Evolutionary conservation across 2,888 invertebrate species (phyloP), one percentile per base, ranked within the genome.

Genomic region (Drosophila quinaria): DNA sequence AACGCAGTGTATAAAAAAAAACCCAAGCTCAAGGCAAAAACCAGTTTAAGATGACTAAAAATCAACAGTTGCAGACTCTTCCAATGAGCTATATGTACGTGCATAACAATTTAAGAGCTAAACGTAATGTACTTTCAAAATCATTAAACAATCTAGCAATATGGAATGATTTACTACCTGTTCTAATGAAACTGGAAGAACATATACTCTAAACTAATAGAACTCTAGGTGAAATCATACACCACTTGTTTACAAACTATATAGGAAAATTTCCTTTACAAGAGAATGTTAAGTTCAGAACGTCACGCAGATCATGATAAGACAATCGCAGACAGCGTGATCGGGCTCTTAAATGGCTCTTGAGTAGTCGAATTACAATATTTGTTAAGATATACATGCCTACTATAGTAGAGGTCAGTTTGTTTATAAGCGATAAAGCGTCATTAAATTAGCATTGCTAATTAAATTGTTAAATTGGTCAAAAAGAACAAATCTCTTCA

Each of bases 11-110:
- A 59, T 33, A n/a, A 51, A 39, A 60, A 65, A 78, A 76, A 69
- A 56, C 58, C 65, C 69, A 69, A 67, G 66, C 60, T 60, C 64
- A 64, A 81, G 67, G 66, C 50, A 58, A 67, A 50, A 81, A 79
- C 78, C 74, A 60, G 78, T 79, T 78, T 80, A 8, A 49, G 50
- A 74, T 78, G 81, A 77, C 81, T 73, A 66, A 77, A 74, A 64
- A 64, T 62, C 54, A 75, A 59, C 71, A 70, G 47, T 50, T 52
- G 55, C 55, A n/a, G 66, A 10, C 50, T 47, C 35, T 66, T 50
- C 49, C 49, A 50, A n/a, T 47, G n/a, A 33, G 22, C 13, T 42
- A 46, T 51, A 46, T 22, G 3, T n/a, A 51, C 42, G 17, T 51
- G n/a, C 51, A 42, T 41, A 19, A 22, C n/a, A 50, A 41, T 41